Conservation (phyloP, 2,888 invertebrate genomes). For the Panopea generosa region DNA sequence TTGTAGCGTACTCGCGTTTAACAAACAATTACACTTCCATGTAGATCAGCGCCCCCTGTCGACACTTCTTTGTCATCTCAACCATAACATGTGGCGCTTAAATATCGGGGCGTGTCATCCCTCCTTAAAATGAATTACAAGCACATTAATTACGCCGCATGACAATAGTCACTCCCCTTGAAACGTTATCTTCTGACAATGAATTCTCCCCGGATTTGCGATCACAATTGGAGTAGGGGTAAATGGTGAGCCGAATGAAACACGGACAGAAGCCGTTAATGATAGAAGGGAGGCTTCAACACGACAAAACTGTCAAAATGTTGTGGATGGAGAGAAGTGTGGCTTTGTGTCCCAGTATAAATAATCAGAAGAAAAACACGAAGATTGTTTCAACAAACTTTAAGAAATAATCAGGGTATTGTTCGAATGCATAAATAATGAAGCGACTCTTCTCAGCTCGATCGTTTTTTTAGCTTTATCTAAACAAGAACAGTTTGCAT, state of each 20-base stretch:
- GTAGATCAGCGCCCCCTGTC: slow-evolving; percentile 31
- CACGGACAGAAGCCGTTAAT: slow-evolving; percentile 44
- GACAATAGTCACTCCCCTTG: slow-evolving; percentile 43
- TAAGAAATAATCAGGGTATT: too few species aligned
- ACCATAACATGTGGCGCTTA: slow-evolving; percentile 58
- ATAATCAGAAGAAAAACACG: too few species aligned
- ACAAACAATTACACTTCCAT: slow-evolving; percentile 31
- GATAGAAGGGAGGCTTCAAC: slow-evolving; percentile 32
- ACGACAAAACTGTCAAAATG: slow-evolving; percentile 57
- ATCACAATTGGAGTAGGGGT: slow-evolving; percentile 50
- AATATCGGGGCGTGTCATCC: slow-evolving; percentile 54
- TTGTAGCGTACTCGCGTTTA: not conserved
- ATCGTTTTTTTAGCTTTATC: too few species aligned
- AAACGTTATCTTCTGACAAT: slow-evolving; percentile 51
- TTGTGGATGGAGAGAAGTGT: slow-evolving; percentile 39
- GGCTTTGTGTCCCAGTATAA: too few species aligned
- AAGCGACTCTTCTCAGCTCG: too few species aligned
- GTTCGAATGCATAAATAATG: too few species aligned
- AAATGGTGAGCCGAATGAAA: slow-evolving; percentile 38
- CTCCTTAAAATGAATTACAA: slow-evolving; percentile 62
- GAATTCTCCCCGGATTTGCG: slow-evolving; percentile 35
- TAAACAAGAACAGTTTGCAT: too few species aligned
- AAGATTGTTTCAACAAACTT: too few species aligned
- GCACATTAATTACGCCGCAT: slow-evolving; percentile 54
- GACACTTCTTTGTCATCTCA: slow-evolving; percentile 29